A percentile compares a stretch with the other conserved stretches of the same genome.
These are phyloP conservation scores for Sphaeramia orbicularis DNA, from an alignment of 2,797 vertebrate genomes.

Conservation along the genomic window DNA sequence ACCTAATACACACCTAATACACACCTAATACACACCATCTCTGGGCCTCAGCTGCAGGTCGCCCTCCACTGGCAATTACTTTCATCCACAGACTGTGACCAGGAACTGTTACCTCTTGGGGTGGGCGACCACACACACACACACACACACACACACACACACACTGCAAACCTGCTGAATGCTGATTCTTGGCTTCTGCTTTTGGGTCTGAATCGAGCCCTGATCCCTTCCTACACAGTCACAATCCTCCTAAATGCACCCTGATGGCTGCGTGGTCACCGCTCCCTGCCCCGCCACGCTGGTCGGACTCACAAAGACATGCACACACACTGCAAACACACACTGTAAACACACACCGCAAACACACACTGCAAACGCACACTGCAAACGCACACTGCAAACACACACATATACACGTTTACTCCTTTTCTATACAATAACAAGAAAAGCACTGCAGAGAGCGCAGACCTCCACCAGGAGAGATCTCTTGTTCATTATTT, in stretches of 20 bases:
- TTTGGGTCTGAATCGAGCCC: constrained; percentile 62
- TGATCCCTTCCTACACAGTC: constrained; percentile 70
- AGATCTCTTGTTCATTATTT: no score
- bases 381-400: constrained; percentile 15
- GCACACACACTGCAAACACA: constrained; percentile 4
- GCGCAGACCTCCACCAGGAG: no score
- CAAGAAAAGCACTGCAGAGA: no score
- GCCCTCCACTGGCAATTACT: constrained; percentile 82
- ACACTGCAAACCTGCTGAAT: constrained; percentile 64
- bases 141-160: constrained; percentile 17
- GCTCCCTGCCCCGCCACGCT: constrained; percentile 45
- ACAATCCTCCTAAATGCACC: constrained; percentile 80
- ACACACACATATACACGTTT: constrained; percentile 3
- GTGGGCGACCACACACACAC: constrained; percentile 11
- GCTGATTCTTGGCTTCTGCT: constrained; percentile 71
- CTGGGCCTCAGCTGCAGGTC: constrained; percentile 76
- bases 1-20: constrained; percentile 25
- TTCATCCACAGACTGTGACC: constrained; percentile 81
- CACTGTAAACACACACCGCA: constrained; percentile 5
- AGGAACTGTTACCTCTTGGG: constrained; percentile 67
- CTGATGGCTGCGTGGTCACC: constrained; percentile 62
- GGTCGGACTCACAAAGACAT: constrained; percentile 43
- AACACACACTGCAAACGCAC: constrained; percentile 6
- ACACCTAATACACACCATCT: constrained; percentile 25
- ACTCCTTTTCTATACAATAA: no score